Percentiles rank a stretch among this genome's conserved stretches.
These are phyloP conservation scores for Ricordea florida DNA, from an alignment of 92 coral and sea anemone species.

Conservation along the genomic window DNA sequence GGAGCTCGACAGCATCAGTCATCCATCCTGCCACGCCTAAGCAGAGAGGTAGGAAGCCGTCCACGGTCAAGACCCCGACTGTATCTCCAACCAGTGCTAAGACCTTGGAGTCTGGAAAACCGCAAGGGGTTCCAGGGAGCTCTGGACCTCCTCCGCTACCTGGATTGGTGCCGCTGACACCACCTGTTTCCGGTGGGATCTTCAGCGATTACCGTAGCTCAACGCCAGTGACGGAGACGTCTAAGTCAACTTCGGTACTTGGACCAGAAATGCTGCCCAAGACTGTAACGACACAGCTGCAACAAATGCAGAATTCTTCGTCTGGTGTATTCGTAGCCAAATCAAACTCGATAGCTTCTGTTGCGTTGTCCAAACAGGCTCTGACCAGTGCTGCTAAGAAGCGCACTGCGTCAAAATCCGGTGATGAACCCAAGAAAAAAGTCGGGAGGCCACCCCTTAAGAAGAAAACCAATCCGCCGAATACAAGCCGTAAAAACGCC, in stretches of 20 bases:
- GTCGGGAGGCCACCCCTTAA: slow-evolving; percentile 86
- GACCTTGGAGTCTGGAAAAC: slow-evolving; percentile 35
- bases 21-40: slow-evolving; percentile 51
- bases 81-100: slow-evolving; percentile 20
- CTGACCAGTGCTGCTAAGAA: slow-evolving; percentile 49
- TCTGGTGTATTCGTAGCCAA: slow-evolving; percentile 16
- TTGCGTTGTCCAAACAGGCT: slow-evolving; percentile 13
- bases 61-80: slow-evolving; percentile 64
- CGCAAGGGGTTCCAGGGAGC: not conserved
- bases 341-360: no score
- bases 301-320: slow-evolving; percentile 8
- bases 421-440: slow-evolving; percentile 83
- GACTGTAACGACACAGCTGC: slow-evolving; percentile 19
- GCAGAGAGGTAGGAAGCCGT: slow-evolving; percentile 90
- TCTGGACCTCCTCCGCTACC: slow-evolving; percentile 23
- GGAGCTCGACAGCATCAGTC: slow-evolving; percentile 1
- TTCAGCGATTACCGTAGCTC: slow-evolving; percentile 9
- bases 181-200: slow-evolving; percentile 37
- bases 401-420: slow-evolving; percentile 63
- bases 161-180: slow-evolving; percentile 9
- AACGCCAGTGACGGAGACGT: not conserved
- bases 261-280: slow-evolving; percentile 24
- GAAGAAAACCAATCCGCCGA: not conserved
- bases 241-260: not conserved
- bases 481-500: not conserved